Evolutionary conservation across 1,140 invertebrate genomes (phyloP).

Genomic region (Dendroctonus valens): DNA sequence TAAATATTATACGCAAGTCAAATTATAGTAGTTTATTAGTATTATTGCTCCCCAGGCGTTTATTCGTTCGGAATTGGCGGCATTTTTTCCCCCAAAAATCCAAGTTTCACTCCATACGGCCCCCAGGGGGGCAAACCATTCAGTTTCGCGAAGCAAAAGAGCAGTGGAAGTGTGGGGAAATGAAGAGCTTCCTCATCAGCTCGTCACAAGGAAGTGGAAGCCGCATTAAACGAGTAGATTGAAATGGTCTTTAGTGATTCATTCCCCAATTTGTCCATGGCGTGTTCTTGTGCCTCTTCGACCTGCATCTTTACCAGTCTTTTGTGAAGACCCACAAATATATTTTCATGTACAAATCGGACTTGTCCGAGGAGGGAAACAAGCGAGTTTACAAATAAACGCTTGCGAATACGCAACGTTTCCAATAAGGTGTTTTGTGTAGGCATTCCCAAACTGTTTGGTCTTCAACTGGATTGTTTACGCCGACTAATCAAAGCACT

Average conservation of each 20-base stretch:
- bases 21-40: slow-evolving; percentile 12
- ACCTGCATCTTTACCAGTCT: slow-evolving; percentile 38
- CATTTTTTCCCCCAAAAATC: background rate
- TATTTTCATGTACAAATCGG: slow-evolving; percentile 27
- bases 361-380: slow-evolving; percentile 11
- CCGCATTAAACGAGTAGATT: slow-evolving; percentile 79
- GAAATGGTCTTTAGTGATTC: slow-evolving; percentile 82
- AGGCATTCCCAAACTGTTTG: no score
- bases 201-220: slow-evolving; percentile 72
- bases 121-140: no score
- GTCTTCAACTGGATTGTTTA: no score
- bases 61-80: background rate
- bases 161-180: slow-evolving; percentile 3
- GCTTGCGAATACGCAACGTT: no score
- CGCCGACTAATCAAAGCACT: no score
- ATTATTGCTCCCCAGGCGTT: background rate
- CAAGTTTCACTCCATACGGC: background rate
- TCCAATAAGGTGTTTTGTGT: no score
- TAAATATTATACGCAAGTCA: background rate
- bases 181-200: slow-evolving; percentile 51
- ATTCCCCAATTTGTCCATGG: slow-evolving; percentile 82
- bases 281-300: slow-evolving; percentile 55
- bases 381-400: slow-evolving; percentile 8
- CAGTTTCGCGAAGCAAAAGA: slow-evolving; percentile 27
- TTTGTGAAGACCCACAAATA: slow-evolving; percentile 32